Evolutionary conservation across 2,888 invertebrate genomes (phyloP), one percentile per base, ranked within the genome.

Genomic region (Alentia gelatinosa): DNA sequence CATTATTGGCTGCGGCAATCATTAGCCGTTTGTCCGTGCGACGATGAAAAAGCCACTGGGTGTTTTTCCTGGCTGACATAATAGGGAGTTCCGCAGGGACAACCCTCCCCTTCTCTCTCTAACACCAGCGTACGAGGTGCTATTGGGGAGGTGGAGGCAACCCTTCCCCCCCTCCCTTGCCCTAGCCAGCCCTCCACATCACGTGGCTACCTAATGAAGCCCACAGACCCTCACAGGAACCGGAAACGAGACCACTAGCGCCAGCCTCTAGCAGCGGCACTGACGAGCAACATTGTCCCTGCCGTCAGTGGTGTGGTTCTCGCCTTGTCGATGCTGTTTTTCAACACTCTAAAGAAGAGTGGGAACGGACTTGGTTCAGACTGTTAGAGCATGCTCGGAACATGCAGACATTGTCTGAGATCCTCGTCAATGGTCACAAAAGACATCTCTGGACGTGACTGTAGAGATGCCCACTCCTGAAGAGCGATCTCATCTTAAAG

Each of bases 91-190:
- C 63, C 63, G 4, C 4, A 12, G 63, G 63, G n/a, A n/a, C 63
- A n/a, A n/a, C 47, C 63, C 89, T 40, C 89, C 33, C 89, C 50
- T 39, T 39, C 39, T 35, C 42, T 9, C 84, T 63, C 79, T n/a
- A n/a, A n/a, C n/a, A n/a, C n/a, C n/a, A n/a, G n/a, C n/a, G n/a
- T n/a, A n/a, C n/a, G n/a, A n/a, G n/a, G n/a, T n/a, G n/a, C n/a
- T n/a, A n/a, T n/a, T n/a, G n/a, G n/a, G n/a, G n/a, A n/a, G n/a
- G n/a, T n/a, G n/a, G n/a, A n/a, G n/a, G n/a, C n/a, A n/a, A n/a
- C n/a, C n/a, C n/a, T n/a, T 33, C 91, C 30, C 42, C 56, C 89
- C 89, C 75, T 42, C 39, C 56, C 86, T 86, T n/a, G n/a, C 40
- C n/a, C 56, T 56, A 19, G 23, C n/a, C 19, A 56, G 23, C 56